These are phyloP conservation scores for Gorsachius goisagi DNA, from an alignment of 2,113 vertebrate species.

Conservation along the genomic window DNA sequence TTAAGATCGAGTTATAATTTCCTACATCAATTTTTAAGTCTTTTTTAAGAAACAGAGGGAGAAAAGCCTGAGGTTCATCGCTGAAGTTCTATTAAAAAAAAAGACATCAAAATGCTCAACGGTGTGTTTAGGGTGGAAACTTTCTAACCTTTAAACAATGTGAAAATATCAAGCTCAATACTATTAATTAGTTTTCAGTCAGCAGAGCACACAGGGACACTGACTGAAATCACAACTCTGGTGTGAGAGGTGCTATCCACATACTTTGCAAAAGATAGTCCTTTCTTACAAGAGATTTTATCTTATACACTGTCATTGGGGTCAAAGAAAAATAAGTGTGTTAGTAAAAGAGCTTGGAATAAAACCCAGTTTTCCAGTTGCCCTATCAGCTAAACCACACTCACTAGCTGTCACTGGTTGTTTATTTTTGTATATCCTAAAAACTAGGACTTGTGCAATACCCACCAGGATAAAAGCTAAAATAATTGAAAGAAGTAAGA, in stretches of 20 bases:
- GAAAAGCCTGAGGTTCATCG: neutral
- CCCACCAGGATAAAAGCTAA: neutral
- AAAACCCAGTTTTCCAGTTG: neutral
- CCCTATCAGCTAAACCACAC: neutral
- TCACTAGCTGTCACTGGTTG: neutral
- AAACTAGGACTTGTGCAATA: neutral
- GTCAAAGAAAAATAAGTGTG: neutral
- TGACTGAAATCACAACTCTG: neutral
- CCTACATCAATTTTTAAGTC: slow-evolving; percentile 36
- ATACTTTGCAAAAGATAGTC: neutral
- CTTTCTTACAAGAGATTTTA: neutral
- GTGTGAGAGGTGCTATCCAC: neutral
- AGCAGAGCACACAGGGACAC: neutral
- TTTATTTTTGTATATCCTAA: neutral
- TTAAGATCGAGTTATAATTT: slow-evolving; percentile 55
- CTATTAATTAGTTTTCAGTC: slow-evolving; percentile 20
- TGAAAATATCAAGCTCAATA: neutral
- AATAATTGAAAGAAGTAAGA: neutral
- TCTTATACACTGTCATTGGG: neutral
- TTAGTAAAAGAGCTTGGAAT: neutral
- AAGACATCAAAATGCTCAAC: neutral
- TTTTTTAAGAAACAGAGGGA: neutral
- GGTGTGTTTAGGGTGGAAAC: slow-evolving; percentile 17
- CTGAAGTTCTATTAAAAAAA: neutral
- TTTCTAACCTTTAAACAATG: slow-evolving; percentile 45